A percentile compares a stretch with the other conserved stretches of the same genome.
Conservation (phyloP, 2,113 vertebrate species). For the Ptilonorhynchus violaceus region DNA sequence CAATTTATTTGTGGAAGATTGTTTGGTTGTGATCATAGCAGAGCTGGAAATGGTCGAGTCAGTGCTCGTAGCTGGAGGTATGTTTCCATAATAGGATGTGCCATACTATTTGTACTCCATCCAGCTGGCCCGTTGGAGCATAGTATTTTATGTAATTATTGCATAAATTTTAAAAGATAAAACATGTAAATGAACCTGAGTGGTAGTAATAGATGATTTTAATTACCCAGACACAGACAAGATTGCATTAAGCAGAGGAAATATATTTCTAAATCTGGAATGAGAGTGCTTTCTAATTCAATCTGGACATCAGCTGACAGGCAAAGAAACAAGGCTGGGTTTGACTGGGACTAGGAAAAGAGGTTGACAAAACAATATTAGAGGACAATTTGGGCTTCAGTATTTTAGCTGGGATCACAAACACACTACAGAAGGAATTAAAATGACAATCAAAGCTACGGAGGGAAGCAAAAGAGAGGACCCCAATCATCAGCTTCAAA, state of each 20-base stretch:
- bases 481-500: neutral
- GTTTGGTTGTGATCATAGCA: neutral
- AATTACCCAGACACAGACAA: constrained; percentile 62
- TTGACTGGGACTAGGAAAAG: neutral
- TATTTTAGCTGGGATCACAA: neutral
- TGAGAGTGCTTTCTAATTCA: constrained; percentile 62
- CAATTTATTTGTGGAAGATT: neutral
- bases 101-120: constrained; percentile 28
- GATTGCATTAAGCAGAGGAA: constrained; percentile 69
- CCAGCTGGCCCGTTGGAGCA: constrained; percentile 46
- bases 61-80: neutral
- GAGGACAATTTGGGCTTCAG: neutral
- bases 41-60: neutral
- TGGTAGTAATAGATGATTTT: constrained; percentile 62
- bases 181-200: constrained; percentile 65
- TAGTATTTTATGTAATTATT: constrained; percentile 56
- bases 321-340: neutral
- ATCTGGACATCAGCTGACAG: constrained; percentile 47
- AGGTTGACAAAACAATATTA: constrained; percentile 11
- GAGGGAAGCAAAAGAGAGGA: neutral
- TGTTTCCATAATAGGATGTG: neutral
- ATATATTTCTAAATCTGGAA: constrained; percentile 55
- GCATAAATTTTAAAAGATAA: constrained; percentile 56
- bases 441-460: neutral
- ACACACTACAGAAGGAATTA: neutral